Evolutionary conservation across 2,113 vertebrate genomes (phyloP).

Genomic region (Hypanus sabinus): DNA sequence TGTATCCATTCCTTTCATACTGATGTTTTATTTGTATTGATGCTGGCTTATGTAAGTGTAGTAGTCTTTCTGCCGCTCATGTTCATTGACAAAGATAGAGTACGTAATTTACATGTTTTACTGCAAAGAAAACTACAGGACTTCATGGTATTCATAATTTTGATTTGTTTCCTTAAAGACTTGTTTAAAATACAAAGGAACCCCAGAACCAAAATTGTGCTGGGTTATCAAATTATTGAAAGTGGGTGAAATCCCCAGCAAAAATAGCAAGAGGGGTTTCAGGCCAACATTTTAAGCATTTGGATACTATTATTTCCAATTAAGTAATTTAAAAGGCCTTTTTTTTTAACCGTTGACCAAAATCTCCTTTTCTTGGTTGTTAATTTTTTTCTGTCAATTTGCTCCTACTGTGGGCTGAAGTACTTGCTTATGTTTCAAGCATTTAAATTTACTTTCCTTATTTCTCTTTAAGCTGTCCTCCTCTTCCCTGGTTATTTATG

Average conservation of each 20-base stretch:
- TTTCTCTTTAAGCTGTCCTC: not conserved
- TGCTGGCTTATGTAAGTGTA: not conserved
- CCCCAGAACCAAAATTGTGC: not conserved
- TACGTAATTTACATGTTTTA: not conserved
- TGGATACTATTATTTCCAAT: not conserved
- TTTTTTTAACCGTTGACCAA: not conserved
- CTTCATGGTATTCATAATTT: not conserved
- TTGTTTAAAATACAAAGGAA: not conserved
- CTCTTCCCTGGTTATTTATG: not conserved
- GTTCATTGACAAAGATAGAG: not conserved
- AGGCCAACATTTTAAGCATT: slow-evolving; percentile 6
- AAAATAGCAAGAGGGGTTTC: not conserved
- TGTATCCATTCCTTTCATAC: too few species aligned
- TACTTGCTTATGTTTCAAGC: not conserved
- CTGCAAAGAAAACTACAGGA: not conserved
- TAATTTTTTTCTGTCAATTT: not conserved
- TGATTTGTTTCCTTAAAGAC: not conserved
- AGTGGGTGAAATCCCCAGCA: not conserved
- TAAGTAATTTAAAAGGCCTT: not conserved
- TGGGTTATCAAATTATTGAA: not conserved
- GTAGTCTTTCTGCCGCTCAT: not conserved
- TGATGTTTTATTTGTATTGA: not conserved
- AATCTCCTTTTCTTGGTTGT: not conserved
- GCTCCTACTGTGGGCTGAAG: not conserved
- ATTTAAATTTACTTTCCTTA: not conserved